These are phyloP conservation scores for Microctenopoma lineatum DNA, from an alignment of 2,797 vertebrate species.

Conservation along the genomic window DNA sequence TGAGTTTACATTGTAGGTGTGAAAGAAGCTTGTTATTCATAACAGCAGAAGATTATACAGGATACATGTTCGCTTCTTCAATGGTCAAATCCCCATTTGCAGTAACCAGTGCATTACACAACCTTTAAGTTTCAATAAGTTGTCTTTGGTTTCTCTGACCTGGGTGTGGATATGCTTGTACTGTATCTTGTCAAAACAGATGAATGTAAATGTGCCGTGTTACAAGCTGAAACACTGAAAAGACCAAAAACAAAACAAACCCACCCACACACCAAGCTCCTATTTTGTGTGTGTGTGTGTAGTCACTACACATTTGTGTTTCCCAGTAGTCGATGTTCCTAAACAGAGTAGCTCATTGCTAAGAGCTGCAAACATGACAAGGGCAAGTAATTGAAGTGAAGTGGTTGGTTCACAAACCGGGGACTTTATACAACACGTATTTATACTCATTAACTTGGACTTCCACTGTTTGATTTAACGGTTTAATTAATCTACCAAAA, in stretches of 20 bases:
- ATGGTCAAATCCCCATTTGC: not conserved
- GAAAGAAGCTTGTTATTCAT: constrained; percentile 4
- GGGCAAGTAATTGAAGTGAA: constrained; percentile 10
- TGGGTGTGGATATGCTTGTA: not conserved
- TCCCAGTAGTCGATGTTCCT: constrained; percentile 10
- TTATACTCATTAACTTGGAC: constrained; percentile 26
- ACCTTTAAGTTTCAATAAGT: not conserved
- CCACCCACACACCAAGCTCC: constrained; percentile 7
- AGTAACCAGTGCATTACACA: not conserved
- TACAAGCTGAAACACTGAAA: constrained; percentile 4
- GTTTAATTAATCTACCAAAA: constrained; percentile 30
- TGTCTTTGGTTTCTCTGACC: not conserved
- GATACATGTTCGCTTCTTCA: not conserved
- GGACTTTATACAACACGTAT: constrained; percentile 16
- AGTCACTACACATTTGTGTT: constrained; percentile 13
- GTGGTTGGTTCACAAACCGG: constrained; percentile 4
- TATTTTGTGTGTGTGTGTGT: constrained; percentile 9
- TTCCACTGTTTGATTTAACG: constrained; percentile 23
- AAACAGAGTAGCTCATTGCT: constrained; percentile 11
- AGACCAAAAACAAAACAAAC: constrained; percentile 5
- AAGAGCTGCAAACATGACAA: constrained; percentile 31
- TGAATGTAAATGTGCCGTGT: not conserved
- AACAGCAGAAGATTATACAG: not conserved
- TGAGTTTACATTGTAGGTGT: not conserved
- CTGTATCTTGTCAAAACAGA: no score